These are phyloP conservation scores for Xenopus borealis DNA, from an alignment of 2,113 vertebrate genomes.

Conservation along the genomic window DNA sequence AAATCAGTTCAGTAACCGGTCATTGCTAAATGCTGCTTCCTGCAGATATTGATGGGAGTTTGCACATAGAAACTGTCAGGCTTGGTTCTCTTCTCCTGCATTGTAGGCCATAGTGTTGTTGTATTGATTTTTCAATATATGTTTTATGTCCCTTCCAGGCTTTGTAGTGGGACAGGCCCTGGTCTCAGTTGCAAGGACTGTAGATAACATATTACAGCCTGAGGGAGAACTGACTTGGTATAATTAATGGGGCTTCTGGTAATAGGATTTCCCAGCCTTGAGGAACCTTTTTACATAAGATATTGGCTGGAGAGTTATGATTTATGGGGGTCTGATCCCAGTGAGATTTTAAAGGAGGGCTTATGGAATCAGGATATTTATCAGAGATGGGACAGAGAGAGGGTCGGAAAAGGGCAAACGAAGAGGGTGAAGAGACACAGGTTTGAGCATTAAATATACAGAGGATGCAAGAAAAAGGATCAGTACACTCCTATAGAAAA, in stretches of 20 bases:
- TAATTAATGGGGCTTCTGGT: conserved; percentile 70
- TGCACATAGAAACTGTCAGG: background rate
- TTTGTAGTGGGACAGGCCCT: conserved; percentile 13
- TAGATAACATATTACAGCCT: conserved; percentile 66
- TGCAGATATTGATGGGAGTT: background rate
- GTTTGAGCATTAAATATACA: no score
- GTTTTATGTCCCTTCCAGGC: conserved; percentile 6
- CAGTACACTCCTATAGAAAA: background rate
- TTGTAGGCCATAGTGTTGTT: background rate
- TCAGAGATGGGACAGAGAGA: conserved; percentile 21
- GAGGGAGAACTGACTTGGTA: conserved; percentile 61
- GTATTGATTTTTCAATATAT: conserved; percentile 23
- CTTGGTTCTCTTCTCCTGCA: background rate
- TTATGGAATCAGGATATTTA: conserved; percentile 46
- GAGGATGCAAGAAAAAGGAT: no score
- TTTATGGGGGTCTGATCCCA: conserved; percentile 67
- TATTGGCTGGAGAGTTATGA: conserved; percentile 64
- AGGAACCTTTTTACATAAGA: conserved; percentile 70
- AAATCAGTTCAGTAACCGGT: no score
- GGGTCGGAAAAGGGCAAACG: background rate
- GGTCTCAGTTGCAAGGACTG: conserved; percentile 37
- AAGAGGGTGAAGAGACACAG: background rate
- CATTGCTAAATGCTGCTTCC: background rate
- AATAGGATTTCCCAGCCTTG: conserved; percentile 74
- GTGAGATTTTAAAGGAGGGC: conserved; percentile 54